Evolutionary conservation across 2,797 vertebrate genomes (phyloP).

Genomic region (Fratercula arctica): DNA sequence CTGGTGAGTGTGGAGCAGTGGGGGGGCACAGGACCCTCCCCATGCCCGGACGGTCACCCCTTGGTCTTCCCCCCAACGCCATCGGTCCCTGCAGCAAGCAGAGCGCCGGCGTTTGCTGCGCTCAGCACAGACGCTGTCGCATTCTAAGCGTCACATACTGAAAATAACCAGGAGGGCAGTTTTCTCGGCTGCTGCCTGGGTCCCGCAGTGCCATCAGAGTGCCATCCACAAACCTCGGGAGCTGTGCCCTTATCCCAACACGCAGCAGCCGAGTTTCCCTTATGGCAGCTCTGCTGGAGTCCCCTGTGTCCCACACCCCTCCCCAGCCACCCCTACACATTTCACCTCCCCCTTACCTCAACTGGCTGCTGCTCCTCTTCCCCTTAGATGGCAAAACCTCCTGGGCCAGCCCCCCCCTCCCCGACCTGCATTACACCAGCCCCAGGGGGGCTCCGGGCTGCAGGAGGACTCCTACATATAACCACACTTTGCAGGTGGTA

Average conservation of each 20-base stretch:
- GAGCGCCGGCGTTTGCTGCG: not conserved
- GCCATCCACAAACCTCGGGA: rapidly evolving
- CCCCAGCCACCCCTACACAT: not conserved
- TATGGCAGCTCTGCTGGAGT: rapidly evolving
- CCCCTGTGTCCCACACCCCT: not conserved
- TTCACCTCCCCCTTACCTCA: not conserved
- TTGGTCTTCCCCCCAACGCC: not conserved
- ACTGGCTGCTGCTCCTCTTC: not conserved
- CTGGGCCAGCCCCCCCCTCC: not conserved
- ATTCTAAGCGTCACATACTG: rapidly evolving
- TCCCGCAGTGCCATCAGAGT: not conserved
- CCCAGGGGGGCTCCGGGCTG: not conserved
- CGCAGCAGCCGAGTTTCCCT: not conserved
- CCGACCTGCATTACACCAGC: not conserved
- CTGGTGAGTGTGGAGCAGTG: rapidly evolving
- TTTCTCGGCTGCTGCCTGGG: not conserved
- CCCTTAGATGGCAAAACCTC: not conserved
- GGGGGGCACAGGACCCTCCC: not conserved
- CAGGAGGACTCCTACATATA: not conserved
- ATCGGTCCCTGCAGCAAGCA: rapidly evolving
- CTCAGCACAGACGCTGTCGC: rapidly evolving
- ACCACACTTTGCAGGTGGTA: not conserved
- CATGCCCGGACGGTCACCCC: rapidly evolving
- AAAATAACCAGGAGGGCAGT: not conserved
- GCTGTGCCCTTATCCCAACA: not conserved